phyloP scores from a whole-genome alignment of 2,113 vertebrate species.

The Ariopsis seemanni region DNA sequence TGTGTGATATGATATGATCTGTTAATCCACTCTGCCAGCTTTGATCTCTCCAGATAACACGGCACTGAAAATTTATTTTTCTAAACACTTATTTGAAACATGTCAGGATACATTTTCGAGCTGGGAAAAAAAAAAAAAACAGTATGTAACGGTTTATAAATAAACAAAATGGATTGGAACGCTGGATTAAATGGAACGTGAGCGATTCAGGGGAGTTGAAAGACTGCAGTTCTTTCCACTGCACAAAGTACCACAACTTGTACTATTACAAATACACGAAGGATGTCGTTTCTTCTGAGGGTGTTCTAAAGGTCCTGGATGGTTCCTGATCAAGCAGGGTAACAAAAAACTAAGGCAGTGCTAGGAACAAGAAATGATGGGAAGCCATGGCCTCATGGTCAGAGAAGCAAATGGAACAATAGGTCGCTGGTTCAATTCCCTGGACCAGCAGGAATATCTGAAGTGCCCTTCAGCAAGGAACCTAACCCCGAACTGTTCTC shows the following conservation, averaged over 20 bases:
- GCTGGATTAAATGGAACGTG: neutral
- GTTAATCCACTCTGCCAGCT: slow-evolving; percentile 28
- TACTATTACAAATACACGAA: too few relatives aligned
- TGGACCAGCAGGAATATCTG: too few relatives aligned
- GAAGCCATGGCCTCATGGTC: too few relatives aligned
- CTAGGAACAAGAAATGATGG: neutral
- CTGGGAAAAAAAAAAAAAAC: neutral
- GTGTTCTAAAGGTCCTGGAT: neutral
- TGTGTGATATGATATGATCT: neutral
- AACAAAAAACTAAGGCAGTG: neutral
- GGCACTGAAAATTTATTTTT: slow-evolving; percentile 8
- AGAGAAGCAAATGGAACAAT: too few relatives aligned
- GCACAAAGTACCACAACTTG: neutral
- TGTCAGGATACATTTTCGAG: neutral
- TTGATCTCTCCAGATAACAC: slow-evolving; percentile 42
- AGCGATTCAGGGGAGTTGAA: neutral
- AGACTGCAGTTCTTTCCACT: neutral
- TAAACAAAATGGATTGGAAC: neutral
- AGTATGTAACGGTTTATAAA: neutral
- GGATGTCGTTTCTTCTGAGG: too few relatives aligned
- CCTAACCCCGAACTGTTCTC: too few relatives aligned
- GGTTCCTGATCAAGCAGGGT: neutral
- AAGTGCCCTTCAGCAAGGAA: too few relatives aligned
- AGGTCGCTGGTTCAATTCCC: too few relatives aligned
- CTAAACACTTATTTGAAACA: neutral